Percentiles rank a stretch among this genome's conserved stretches.
Conservation (phyloP, 1,140 invertebrate genomes). For the Trypoxylus dichotomus region DNA sequence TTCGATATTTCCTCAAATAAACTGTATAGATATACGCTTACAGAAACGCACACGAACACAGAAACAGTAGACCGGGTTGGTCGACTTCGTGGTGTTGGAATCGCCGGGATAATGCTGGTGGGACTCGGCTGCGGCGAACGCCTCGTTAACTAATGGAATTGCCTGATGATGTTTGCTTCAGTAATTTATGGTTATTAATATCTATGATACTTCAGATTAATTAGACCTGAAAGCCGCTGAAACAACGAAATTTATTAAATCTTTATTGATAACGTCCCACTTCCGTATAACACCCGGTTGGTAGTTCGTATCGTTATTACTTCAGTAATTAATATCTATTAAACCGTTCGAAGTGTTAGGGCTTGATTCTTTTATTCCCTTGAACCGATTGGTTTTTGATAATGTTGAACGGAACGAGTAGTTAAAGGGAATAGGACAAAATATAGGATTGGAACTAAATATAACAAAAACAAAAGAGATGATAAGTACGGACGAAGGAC, state of each 20-base stretch:
- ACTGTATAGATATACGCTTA: too few relatives aligned
- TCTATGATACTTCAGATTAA: conserved; percentile 29
- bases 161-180: conserved; percentile 48
- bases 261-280: neutral
- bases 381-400: too few relatives aligned
- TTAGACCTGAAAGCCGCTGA: conserved; percentile 25
- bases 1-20: too few relatives aligned
- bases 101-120: neutral
- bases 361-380: too few relatives aligned
- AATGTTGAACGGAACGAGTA: neutral
- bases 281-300: neutral
- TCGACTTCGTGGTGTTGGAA: neutral
- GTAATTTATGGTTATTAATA: conserved; percentile 48
- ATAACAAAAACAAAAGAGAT: too few relatives aligned
- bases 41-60: too few relatives aligned
- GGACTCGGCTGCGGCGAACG: conserved; percentile 28
- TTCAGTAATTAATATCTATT: neutral
- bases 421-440: too few relatives aligned
- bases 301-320: neutral
- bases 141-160: conserved; percentile 46
- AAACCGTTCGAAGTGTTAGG: neutral
- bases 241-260: conserved; percentile 25
- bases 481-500: too few relatives aligned
- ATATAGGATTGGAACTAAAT: too few relatives aligned
- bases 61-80: neutral